A percentile compares a stretch with the other conserved stretches of the same genome.
These are phyloP conservation scores for Acrossocheilus wenchowensis DNA, from an alignment of 2,797 vertebrate genomes.

Conservation along the genomic window DNA sequence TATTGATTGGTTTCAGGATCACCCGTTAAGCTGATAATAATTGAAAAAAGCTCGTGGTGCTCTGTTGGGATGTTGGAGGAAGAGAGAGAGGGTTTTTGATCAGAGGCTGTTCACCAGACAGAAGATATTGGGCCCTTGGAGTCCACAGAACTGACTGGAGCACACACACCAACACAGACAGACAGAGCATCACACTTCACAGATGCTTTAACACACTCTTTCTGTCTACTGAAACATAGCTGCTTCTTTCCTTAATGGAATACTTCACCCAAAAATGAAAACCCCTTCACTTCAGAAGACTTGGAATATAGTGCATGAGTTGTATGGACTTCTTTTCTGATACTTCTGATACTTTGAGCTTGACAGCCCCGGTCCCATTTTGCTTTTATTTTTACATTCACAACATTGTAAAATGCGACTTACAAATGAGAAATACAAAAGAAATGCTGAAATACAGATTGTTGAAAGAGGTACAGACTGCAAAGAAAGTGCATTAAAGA, in stretches of 20 bases:
- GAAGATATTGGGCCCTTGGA: slow-evolving; percentile 23
- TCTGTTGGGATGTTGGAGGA: slow-evolving; percentile 23
- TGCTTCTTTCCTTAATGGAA: slow-evolving; percentile 24
- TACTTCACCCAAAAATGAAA: background rate
- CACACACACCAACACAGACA: slow-evolving; percentile 9
- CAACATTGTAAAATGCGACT: background rate
- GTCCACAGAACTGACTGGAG: slow-evolving; percentile 2
- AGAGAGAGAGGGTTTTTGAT: slow-evolving; percentile 1
- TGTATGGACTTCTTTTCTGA: background rate
- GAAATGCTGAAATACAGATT: background rate
- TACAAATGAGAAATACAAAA: slow-evolving; percentile 11
- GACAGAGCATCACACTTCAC: background rate
- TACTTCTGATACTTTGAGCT: background rate
- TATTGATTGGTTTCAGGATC: slow-evolving; percentile 49
- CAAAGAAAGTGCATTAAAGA: background rate
- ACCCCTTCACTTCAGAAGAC: background rate
- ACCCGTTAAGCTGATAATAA: slow-evolving; percentile 50
- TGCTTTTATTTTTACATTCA: background rate
- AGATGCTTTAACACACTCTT: slow-evolving; percentile 13
- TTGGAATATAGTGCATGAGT: background rate
- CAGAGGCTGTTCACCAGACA: slow-evolving; percentile 34
- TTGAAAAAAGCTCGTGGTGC: slow-evolving; percentile 33
- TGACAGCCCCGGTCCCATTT: background rate
- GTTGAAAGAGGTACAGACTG: background rate
- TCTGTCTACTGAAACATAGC: background rate